Evolutionary conservation across 2,888 invertebrate genomes (phyloP), one percentile per base, ranked within the genome.

Genomic region (Eudasyphora cyanicolor): DNA sequence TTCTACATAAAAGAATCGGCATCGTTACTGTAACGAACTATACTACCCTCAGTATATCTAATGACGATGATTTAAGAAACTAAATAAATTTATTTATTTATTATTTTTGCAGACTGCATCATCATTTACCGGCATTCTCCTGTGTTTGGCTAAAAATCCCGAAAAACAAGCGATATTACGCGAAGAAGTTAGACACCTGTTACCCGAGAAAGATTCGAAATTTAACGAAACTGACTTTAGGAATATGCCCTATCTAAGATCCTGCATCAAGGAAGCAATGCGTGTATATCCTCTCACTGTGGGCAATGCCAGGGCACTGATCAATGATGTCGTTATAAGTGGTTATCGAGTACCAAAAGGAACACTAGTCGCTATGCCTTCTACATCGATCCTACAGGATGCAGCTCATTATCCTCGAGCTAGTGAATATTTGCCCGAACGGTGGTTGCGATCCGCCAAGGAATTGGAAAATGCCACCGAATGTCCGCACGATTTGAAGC

Each of bases 11-110:
- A n/a, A n/a, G n/a, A n/a, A n/a, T 95, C 42, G 96, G 96, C 77
- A 94, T 96, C 27, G 96, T 96, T 89, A 95, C 95, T 77, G 96
- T 97, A 92, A n/a, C n/a, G n/a, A n/a, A n/a, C n/a, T n/a, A n/a
- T n/a, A n/a, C n/a, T n/a, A n/a, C n/a, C n/a, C n/a, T n/a, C n/a
- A n/a, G n/a, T n/a, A n/a, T n/a, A n/a, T n/a, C n/a, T n/a, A n/a
- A n/a, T n/a, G n/a, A n/a, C n/a, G n/a, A n/a, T n/a, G n/a, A n/a
- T n/a, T n/a, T 97, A 92, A 92, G 85, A 2, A 17, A 19, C 4
- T n/a, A n/a, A n/a, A n/a, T n/a, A n/a, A n/a, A 49, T 19, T 17
- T 49, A 17, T 10, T 49, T 49, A 17, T 49, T 49, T 49, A 19
- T 45, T 45, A 94, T 42, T 87, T 94, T 0, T n/a, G n/a, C 79